Percentiles rank a stretch among this genome's conserved stretches.
phyloP scores from a whole-genome alignment of 2,113 vertebrate species.

The Naja naja region DNA sequence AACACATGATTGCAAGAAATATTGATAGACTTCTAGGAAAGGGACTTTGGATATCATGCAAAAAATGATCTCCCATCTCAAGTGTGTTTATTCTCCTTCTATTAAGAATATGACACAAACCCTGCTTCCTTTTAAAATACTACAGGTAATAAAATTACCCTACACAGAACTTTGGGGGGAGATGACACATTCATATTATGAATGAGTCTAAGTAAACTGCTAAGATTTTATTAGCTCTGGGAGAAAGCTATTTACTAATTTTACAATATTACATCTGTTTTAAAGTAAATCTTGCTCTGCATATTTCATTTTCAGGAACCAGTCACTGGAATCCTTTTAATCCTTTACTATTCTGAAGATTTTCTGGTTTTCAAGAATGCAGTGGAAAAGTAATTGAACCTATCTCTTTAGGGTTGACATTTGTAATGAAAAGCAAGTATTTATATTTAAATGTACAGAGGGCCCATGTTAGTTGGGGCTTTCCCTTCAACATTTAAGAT shows the following conservation, averaged over 20 bases:
- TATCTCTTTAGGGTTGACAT: background rate
- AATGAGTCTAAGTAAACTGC: background rate
- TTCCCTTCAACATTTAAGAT: background rate
- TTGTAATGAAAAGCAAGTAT: background rate
- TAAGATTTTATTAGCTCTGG: background rate
- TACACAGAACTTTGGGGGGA: background rate
- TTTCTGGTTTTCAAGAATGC: background rate
- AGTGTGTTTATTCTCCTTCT: background rate
- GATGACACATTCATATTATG: background rate
- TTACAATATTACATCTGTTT: background rate
- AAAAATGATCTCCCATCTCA: background rate
- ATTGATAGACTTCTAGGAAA: background rate
- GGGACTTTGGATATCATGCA: background rate
- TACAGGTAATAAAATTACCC: background rate
- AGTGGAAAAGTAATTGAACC: background rate
- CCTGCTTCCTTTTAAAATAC: background rate
- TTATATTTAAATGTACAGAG: background rate
- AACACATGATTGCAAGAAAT: background rate
- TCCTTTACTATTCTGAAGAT: background rate
- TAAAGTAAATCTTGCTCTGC: background rate
- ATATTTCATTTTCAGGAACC: background rate
- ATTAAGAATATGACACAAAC: background rate
- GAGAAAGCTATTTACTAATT: background rate
- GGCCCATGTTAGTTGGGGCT: background rate
- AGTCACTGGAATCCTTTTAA: background rate